These are phyloP conservation scores for Stictonetta naevosa DNA, from an alignment of 2,113 vertebrate genomes.

Conservation along the genomic window DNA sequence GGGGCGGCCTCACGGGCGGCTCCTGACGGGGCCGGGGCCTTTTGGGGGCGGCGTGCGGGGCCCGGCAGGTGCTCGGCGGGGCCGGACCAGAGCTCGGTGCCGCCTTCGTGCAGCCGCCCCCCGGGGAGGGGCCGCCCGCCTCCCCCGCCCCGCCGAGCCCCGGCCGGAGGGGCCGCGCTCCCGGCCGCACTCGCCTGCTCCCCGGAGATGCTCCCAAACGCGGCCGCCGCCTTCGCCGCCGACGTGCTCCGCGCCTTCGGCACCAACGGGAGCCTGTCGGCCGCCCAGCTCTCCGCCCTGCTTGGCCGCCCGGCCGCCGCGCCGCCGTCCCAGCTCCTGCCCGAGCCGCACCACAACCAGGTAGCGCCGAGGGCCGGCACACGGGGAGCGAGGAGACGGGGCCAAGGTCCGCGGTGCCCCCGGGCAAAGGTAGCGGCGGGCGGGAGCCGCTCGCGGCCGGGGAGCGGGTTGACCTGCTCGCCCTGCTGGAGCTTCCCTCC, in stretches of 20 bases:
- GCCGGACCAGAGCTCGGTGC: too few relatives aligned
- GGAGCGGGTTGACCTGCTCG: not conserved
- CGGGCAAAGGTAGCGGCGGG: not conserved
- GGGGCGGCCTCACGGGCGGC: not conserved
- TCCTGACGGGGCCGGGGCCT: not conserved
- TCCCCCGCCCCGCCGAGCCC: not conserved
- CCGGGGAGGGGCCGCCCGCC: not conserved
- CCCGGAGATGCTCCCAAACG: not conserved
- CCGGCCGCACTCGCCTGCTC: not conserved
- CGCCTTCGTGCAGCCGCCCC: not conserved
- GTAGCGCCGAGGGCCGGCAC: conserved; percentile 43
- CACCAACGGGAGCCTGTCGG: conserved; percentile 70
- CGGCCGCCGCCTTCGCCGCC: conserved; percentile 52
- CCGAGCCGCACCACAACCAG: conserved; percentile 75
- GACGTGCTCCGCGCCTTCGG: conserved; percentile 77
- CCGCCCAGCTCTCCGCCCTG: conserved; percentile 53
- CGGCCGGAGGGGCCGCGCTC: not conserved
- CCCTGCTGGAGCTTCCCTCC: not conserved
- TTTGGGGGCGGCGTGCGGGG: not conserved
- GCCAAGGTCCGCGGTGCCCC: not conserved
- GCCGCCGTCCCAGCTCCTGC: not conserved
- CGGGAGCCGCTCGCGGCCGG: not conserved
- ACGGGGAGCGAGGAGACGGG: not conserved
- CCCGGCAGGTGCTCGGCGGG: too few relatives aligned
- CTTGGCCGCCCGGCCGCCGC: conserved; percentile 60